phyloP scores from a whole-genome alignment of 2,888 invertebrate species.

The Alsophila aescularia region DNA sequence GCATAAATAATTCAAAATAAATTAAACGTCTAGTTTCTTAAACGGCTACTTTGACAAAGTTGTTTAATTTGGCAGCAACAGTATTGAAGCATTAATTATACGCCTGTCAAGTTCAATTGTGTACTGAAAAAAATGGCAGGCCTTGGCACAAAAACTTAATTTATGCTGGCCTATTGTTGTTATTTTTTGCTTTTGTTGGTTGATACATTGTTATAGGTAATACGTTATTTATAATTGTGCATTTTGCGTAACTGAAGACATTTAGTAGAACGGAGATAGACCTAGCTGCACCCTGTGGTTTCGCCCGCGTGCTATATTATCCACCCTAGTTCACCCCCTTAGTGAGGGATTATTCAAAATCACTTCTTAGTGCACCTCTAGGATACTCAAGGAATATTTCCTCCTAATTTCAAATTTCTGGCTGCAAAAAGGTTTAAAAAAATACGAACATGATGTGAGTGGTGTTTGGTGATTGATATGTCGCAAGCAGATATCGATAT shows the following conservation, averaged over 20 bases:
- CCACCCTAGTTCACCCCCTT: too few relatives aligned
- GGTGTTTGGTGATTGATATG: too few relatives aligned
- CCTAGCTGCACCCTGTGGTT: too few relatives aligned
- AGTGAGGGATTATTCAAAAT: too few relatives aligned
- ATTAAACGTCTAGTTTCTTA: conserved; percentile 15
- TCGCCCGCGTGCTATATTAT: too few relatives aligned
- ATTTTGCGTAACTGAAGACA: not conserved
- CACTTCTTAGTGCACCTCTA: too few relatives aligned
- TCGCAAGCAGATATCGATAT: too few relatives aligned
- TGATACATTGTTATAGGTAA: conserved; percentile 29
- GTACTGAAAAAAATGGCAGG: conserved; percentile 29
- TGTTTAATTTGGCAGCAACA: conserved; percentile 37
- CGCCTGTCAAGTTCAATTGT: conserved; percentile 49
- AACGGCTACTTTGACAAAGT: conserved; percentile 33
- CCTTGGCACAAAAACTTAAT: conserved; percentile 28
- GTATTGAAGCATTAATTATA: conserved; percentile 47
- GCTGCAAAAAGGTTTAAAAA: too few relatives aligned
- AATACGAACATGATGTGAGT: too few relatives aligned
- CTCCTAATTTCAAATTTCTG: too few relatives aligned
- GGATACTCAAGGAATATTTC: too few relatives aligned
- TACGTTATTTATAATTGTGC: conserved; percentile 4
- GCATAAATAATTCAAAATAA: not conserved
- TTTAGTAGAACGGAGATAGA: not conserved
- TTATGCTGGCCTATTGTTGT: conserved; percentile 2
- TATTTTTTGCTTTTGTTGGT: conserved; percentile 25